Base-by-base conservation (phyloP, 2,888 invertebrate genomes). In the Drosophila crucigera region DNA sequence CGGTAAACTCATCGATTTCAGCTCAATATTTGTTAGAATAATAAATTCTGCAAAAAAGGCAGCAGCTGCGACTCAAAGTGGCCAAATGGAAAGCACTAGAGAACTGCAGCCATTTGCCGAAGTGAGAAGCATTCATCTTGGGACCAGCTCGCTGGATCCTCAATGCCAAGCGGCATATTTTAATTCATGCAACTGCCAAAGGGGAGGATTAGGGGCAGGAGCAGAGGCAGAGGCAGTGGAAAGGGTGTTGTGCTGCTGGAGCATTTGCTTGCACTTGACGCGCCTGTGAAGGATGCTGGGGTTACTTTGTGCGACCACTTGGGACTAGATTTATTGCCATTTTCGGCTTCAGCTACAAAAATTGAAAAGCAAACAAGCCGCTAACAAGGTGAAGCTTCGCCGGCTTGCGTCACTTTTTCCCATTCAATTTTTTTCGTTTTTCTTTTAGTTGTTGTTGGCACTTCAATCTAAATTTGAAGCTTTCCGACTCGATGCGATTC, bases 341-440 rank as follows among this genome's bases (percentile, higher is more conserved):
- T 86, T 89, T 86, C 78, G 88, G 76, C 89, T 78, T 73, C 77
- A 82, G 85, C 75, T n/a, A 68, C 68, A 82, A 86, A 85, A 86
- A 86, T 86, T 86, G 85, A 86, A 89, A 89, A 87, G 89, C 87
- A 86, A 86, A 86, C 85, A 86, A 84, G 87, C 84, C 84, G 89
- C 85, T 89, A 86, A 86, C 85, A 86, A 86, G 89, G 87, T 86
- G 87, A 79, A 84, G 78, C 78, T 78, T 74, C 62, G 67, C 60
- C 79, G 63, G 62, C 73, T 69, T 69, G 82, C 84, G 71, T 69
- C 88, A 82, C 59, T 82, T 82, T 70, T 70, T 65, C 61, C 19
- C 2, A 5, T 7, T n/a, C 19, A 7, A 16, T n/a, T 14, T 56
- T 56, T n/a, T 22, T 53, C 14, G n/a, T n/a, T 47, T 47, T 31